Base-by-base conservation (phyloP, 2,888 invertebrate species). In the Tuta absoluta region DNA sequence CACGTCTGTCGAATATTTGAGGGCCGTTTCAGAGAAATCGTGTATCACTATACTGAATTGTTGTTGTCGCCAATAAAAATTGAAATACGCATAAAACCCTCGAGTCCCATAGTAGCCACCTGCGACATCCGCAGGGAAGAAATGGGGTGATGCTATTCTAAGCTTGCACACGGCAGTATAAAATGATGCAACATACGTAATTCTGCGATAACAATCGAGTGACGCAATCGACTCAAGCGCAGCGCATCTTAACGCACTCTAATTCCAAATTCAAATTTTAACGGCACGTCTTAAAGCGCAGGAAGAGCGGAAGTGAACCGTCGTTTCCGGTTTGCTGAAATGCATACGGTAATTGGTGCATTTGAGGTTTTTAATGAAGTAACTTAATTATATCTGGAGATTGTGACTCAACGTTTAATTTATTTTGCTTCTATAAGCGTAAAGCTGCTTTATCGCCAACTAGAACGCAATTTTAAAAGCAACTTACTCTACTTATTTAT, bases 241-340 rank as follows among this genome's bases (percentile, higher is more conserved):
- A 24, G 51, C 21, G 12, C 51, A 53, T 24, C 23, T 23, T 14
- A 60, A 45, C 24, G 24, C 24, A 41, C 14, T 37, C 60, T 60
- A 24, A 45, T 60, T 60, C 41, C 24, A 60, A 60, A 60, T 60
- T 60, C 45, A 60, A 60, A 60, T 60, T 60, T 24, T 60, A 60
- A 45, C 45, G 45, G 45, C 38, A 41, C 23, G 45, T 56, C 28
- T 56, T 56, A 10, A n/a, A 28, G 56, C 56, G 45, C 45, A 33
- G 58, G 58, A 58, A 28, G 19, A 58, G 24, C 58, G 38, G 38
- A 60, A 60, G 8, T 17, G 7, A 12, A 21, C 24, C 24, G 33
- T 5, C 33, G 28, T 60, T 60, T 59, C 58, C 58, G 58, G 58
- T 59, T 38, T 38, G 38, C 58, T 59, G 38, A 59, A 37, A 59